Percentiles rank a stretch among this genome's conserved stretches.
Conservation (phyloP, 2,888 invertebrate species). For the Podotricha telesiphe region DNA sequence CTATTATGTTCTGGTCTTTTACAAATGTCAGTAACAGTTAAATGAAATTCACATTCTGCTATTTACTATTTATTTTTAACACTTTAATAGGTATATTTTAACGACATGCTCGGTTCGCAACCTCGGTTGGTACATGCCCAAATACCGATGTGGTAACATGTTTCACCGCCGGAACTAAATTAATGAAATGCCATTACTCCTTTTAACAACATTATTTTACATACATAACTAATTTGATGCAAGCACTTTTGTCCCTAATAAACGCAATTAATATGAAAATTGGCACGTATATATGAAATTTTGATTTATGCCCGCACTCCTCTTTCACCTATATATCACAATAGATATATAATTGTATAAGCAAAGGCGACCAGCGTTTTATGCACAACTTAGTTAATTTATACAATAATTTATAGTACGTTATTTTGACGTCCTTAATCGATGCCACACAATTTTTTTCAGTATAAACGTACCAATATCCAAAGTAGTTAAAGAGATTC, state of each 20-base stretch:
- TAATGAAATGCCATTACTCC: constrained; percentile 48
- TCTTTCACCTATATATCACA: constrained; percentile 32
- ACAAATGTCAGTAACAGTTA: constrained; percentile 52
- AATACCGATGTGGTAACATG: constrained; percentile 46
- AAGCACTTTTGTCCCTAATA: constrained; percentile 50
- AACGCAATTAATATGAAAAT: constrained; percentile 60
- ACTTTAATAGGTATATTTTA: constrained; percentile 42
- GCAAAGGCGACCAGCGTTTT: constrained; percentile 3
- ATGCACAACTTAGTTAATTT: constrained; percentile 2
- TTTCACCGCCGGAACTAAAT: constrained; percentile 48
- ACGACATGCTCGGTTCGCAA: constrained; percentile 31
- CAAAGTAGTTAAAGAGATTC: constrained; percentile 40
- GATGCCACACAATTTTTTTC: background rate
- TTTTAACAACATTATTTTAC: constrained; percentile 49
- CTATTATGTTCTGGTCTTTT: constrained; percentile 56
- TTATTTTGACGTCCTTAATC: background rate
- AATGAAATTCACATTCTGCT: constrained; percentile 51
- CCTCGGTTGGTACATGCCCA: constrained; percentile 36
- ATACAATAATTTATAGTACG: background rate
- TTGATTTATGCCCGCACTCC: constrained; percentile 54
- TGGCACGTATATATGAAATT: constrained; percentile 54
- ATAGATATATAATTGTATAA: constrained; percentile 16
- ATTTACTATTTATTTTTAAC: constrained; percentile 48
- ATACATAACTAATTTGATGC: constrained; percentile 46
- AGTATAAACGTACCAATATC: background rate